Evolutionary conservation across 2,797 vertebrate species (phyloP), one percentile per base, ranked within the genome.

Genomic region (Poecilia gillii): DNA sequence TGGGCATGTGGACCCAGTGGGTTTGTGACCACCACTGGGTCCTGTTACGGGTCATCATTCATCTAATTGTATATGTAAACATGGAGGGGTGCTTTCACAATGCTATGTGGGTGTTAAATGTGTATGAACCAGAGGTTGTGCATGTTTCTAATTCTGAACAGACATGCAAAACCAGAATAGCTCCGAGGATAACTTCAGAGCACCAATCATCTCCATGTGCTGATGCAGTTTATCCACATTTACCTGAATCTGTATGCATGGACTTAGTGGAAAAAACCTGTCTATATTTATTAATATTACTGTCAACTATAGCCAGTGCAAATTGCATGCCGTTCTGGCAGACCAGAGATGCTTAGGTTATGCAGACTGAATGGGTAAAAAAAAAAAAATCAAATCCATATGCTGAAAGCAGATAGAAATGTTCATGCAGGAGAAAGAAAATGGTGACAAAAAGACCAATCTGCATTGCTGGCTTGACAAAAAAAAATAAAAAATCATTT

Each of bases 21-120:
- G 81, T 82, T 88, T 87, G 90, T 91, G 90, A 86, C 80, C 36
- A 33, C 57, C 90, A 94, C 94, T 95, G 92, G 92, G 86, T 73
- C 74, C 85, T 84, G 75, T 77, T 85, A 90, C 85, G 88, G 85
- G 87, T 89, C 88, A 92, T 95, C 90, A 88, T 45, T 88, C 89
- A 88, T 92, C 80, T 82, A 75, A 86, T 77, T 84, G 90, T 93
- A 92, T 91, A 91, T 95, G 93, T 94, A 68, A 25, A 41, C 36
- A 68, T 23, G 33, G 36, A 41, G 39, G 9, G 3, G 64, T 7
- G 23, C 36, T 68, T 68, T 41, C 33, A 39, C 64, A 23, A 41
- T 23, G 36, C 3, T 33, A 6, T 64, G 28, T 36, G 13, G 59
- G 13, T 68, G 20, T 68, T 68, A 9, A 41, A 41, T 41, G 36